Evolutionary conservation across 2,888 invertebrate genomes (phyloP), one percentile per base, ranked within the genome.

Genomic region (Drosophila testacea): DNA sequence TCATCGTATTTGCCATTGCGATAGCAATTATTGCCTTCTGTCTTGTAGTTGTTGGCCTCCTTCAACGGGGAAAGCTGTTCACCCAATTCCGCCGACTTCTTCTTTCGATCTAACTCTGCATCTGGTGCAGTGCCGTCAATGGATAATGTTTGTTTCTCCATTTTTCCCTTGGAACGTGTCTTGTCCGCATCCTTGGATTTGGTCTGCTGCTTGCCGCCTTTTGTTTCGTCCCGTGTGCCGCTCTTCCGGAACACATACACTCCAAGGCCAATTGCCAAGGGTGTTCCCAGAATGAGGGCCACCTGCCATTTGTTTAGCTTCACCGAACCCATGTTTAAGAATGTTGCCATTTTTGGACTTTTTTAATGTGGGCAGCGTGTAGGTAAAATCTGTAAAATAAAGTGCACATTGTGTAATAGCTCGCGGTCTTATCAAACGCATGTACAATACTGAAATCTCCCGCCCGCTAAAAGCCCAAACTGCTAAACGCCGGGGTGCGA

Each of bases 1-100:
- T 98, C 98, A 81, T 97, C 96, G 91, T 95, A 99, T 92, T 97
- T 97, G 60, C 96, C 96, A 69, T 95, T 94, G 90, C 96, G 96
- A 92, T 98, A 99, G 80, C 95, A 95, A 77, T 94, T 94, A 92
- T 99, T 99, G 66, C 99, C 99, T 93, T 96, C 96, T 79, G 95
- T 95, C 93, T 98, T 99, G 79, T 96, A 94, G 83, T 95, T 94
- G 91, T 95, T 95, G 2, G 98, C 97, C 87, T 94, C 94, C 88
- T 96, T 95, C 65, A 96, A 93, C 22, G 95, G 95, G 61, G 94
- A 95, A 87, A 92, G 42, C 50, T 90, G 82, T 48, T 91, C 91
- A 7, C 85, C 91, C 41, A 91, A 52, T 55, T 91, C 91, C 0
- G 82, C 87, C 0, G 68, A 78, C 56, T 91, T 91, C 59, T 88